Conservation (phyloP, 2,113 vertebrate genomes). For the Aptenodytes forsteri region DNA sequence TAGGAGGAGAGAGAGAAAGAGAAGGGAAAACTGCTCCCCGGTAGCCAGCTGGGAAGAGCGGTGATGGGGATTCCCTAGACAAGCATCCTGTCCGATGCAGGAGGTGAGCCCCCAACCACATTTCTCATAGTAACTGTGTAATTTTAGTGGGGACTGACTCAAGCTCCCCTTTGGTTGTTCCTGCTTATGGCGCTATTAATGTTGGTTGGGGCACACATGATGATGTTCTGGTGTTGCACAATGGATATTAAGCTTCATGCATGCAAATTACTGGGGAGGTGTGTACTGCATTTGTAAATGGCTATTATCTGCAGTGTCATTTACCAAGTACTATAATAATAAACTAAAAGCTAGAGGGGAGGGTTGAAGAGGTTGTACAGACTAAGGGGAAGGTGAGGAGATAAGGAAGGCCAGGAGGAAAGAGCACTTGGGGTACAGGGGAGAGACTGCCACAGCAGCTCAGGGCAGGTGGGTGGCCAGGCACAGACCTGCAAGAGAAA, state of each 20-base stretch:
- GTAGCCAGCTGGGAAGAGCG: not conserved
- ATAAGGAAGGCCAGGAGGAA: not conserved
- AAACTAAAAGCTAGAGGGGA: not conserved
- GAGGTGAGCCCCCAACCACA: accelerated
- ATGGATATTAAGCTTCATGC: not conserved
- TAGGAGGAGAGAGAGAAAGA: not conserved
- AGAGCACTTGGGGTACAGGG: not conserved
- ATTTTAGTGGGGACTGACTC: not conserved
- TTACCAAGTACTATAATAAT: not conserved
- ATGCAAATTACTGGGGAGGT: not conserved
- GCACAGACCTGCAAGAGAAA: not conserved
- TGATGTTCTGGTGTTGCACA: not conserved
- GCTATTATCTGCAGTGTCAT: not conserved
- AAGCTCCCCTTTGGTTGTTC: not conserved
- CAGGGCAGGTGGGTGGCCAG: not conserved
- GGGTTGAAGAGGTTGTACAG: not conserved
- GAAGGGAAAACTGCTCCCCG: not conserved
- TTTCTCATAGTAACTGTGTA: not conserved
- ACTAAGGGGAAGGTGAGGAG: not conserved
- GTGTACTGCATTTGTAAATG: not conserved
- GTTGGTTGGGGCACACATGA: accelerated
- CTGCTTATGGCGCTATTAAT: not conserved
- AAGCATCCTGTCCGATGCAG: not conserved
- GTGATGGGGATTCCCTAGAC: not conserved
- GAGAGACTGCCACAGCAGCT: not conserved